These are phyloP conservation scores for Bombycilla garrulus DNA, from an alignment of 2,113 vertebrate genomes.

Conservation along the genomic window DNA sequence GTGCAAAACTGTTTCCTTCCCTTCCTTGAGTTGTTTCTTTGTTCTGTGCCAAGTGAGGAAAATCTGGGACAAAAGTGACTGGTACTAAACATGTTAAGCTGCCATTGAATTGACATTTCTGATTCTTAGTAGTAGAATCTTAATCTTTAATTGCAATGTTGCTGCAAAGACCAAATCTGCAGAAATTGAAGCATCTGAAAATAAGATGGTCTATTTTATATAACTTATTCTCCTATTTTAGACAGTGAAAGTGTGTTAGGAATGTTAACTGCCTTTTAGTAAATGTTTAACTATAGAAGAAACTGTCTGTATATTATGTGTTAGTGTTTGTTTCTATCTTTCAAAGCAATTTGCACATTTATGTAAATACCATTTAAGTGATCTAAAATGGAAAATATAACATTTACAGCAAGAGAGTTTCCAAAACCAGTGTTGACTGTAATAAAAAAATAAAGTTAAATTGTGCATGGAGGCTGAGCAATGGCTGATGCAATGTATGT, in stretches of 20 bases:
- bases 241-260: slow-evolving; percentile 20
- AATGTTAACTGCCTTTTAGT: slow-evolving; percentile 37
- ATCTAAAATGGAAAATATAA: neutral
- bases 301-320: slow-evolving; percentile 7
- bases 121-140: neutral
- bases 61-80: neutral
- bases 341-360: slow-evolving; percentile 50
- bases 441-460: neutral
- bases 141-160: slow-evolving; percentile 47
- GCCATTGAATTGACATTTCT: neutral
- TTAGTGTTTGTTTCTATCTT: slow-evolving; percentile 43
- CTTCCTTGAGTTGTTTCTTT: neutral
- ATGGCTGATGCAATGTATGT: neutral
- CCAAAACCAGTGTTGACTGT: neutral
- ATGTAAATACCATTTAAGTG: slow-evolving; percentile 16
- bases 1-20: neutral
- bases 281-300: slow-evolving; percentile 31
- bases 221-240: slow-evolving; percentile 55
- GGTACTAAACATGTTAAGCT: neutral
- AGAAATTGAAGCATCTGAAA: slow-evolving; percentile 14
- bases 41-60: neutral
- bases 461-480: slow-evolving; percentile 54
- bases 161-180: slow-evolving; percentile 55
- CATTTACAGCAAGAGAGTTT: slow-evolving; percentile 26
- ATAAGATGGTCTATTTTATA: slow-evolving; percentile 58